Percentiles rank a stretch among this genome's conserved stretches.
Conservation (phyloP, 2,797 vertebrate species). For the Salmo trutta region DNA sequence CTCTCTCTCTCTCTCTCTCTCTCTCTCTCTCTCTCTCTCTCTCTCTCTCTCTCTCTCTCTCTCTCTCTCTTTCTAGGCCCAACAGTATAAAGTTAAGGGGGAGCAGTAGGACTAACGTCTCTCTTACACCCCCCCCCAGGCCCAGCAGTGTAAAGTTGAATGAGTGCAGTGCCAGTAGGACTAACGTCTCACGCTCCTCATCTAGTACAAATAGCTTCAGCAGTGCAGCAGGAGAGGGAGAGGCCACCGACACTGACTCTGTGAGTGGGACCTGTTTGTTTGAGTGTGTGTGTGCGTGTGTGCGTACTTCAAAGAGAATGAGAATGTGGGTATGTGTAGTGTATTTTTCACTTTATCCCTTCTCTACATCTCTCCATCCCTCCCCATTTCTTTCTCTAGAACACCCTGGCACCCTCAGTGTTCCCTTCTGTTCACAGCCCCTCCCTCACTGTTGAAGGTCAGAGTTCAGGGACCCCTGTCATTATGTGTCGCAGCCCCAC, state of each 20-base stretch:
- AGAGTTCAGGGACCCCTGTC: slow-evolving; percentile 81
- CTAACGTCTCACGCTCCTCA: slow-evolving; percentile 93
- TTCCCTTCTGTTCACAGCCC: slow-evolving; percentile 83
- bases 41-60: neutral
- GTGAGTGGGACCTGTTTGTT: slow-evolving; percentile 19
- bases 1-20: neutral
- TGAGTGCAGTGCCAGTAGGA: slow-evolving; percentile 79
- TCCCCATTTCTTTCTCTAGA: slow-evolving; percentile 64
- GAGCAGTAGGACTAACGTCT: neutral
- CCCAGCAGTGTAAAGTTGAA: slow-evolving; percentile 87
- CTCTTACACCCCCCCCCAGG: slow-evolving; percentile 61
- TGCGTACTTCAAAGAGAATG: neutral
- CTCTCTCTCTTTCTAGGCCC: slow-evolving; percentile 70
- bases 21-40: neutral
- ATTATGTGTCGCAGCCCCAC: slow-evolving; percentile 95
- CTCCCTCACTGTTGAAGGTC: slow-evolving; percentile 81
- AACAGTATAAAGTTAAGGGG: slow-evolving; percentile 20
- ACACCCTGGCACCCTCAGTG: slow-evolving; percentile 79
- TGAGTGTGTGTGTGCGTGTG: slow-evolving; percentile 28
- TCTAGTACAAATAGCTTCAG: slow-evolving; percentile 98
- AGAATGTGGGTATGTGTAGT: neutral
- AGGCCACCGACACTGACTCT: slow-evolving; percentile 88
- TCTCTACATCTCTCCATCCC: slow-evolving; percentile 12
- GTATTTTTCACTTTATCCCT: neutral
- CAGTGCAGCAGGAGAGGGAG: slow-evolving; percentile 91